Conservation (phyloP, 2,888 invertebrate species). For the Brachypterus glaber region DNA sequence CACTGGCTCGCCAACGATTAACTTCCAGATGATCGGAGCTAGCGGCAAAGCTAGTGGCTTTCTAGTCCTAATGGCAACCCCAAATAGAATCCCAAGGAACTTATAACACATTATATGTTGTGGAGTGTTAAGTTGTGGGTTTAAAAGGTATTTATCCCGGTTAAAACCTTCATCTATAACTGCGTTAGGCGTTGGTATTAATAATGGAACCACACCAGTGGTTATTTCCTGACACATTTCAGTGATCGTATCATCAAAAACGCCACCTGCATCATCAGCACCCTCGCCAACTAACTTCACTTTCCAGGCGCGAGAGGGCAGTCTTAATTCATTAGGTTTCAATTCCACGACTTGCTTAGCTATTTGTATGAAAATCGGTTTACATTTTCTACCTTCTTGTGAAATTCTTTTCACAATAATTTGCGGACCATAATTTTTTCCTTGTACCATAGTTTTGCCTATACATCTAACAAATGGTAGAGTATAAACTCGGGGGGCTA, state of each 20-base stretch:
- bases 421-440: conserved; percentile 56
- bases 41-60: conserved; percentile 55
- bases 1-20: conserved; percentile 50
- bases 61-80: conserved; percentile 56
- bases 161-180: conserved; percentile 53
- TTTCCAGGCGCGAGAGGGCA: conserved; percentile 58
- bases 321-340: conserved; percentile 46
- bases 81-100: conserved; percentile 53
- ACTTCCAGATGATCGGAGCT: conserved; percentile 54
- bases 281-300: conserved; percentile 56
- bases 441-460: conserved; percentile 58
- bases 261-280: conserved; percentile 60
- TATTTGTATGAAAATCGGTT: conserved; percentile 53
- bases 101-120: conserved; percentile 51
- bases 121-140: conserved; percentile 46
- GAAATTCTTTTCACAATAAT: conserved; percentile 52
- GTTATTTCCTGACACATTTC: conserved; percentile 58
- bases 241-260: conserved; percentile 59
- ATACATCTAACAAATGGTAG: conserved; percentile 53
- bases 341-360: conserved; percentile 53
- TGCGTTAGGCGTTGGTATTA: conserved; percentile 54
- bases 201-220: conserved; percentile 46
- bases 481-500: conserved; percentile 52
- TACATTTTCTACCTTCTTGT: conserved; percentile 47
- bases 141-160: conserved; percentile 51